Evolutionary conservation across 2,113 vertebrate species (phyloP), one percentile per base, ranked within the genome.

Genomic region (Pimephales promelas): DNA sequence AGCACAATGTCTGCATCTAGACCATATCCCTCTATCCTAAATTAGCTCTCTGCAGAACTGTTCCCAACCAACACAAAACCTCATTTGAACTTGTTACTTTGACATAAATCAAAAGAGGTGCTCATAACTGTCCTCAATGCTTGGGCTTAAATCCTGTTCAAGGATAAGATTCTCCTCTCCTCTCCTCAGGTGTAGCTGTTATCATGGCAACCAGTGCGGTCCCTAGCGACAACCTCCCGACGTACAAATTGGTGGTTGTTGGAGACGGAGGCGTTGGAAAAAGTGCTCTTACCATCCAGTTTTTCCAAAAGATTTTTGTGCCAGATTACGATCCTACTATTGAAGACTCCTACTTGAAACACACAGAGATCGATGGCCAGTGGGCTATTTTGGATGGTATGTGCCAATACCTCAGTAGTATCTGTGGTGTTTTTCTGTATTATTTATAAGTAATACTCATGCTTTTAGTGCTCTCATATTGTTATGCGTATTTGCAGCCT

Each of bases 261-360:
- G 98, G 98, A 71, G 98, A 99, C 3, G 98, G 97, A 0, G 98
- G 98, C 0, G 98, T 99, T 75, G 97, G 98, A 82, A 99, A 99
- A 92, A 99, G 97, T 0, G 98, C 98, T 18, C 97, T 99, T 90
- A 99, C 98, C 90, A 99, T 99, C 89, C 98, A 99, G 86, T 99
- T 99, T 89, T 99, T 99, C 93, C 98, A 99, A 94, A 99, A 99
- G 95, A 99, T 99, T 90, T 99, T 99, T 72, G 98, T 99, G 90
- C 97, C 97, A 0, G 98, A 99, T 92, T 99, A 99, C 1, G 98
- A 99, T 88, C 98, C 98, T 34, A 99, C 98, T 66, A 99, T 99
- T 9, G 98, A 99, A 91, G 98, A 99, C 90, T 99, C 98, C 18
- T 99, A 99, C 89, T 94, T 99, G 85, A 99, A 99, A 87, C 98